phyloP scores from a whole-genome alignment of 2,113 vertebrate genomes.

The Amblyopsis rosae region DNA sequence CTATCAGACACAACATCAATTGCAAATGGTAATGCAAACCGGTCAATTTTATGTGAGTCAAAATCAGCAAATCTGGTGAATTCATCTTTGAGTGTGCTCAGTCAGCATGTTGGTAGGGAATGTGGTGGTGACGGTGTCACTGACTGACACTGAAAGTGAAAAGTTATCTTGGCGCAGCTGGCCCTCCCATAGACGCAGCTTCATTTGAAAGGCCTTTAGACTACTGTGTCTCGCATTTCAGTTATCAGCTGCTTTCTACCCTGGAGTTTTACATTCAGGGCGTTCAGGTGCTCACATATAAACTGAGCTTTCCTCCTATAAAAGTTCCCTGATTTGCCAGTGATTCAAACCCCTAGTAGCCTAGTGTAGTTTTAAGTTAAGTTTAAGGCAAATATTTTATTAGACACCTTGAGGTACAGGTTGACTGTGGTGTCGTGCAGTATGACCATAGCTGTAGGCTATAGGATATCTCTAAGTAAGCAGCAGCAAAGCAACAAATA shows the following conservation, averaged over 20 bases:
- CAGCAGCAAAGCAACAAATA: too few relatives aligned
- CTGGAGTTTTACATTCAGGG: background rate
- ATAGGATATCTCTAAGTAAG: too few relatives aligned
- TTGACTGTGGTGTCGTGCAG: too few relatives aligned
- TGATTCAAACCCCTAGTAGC: too few relatives aligned
- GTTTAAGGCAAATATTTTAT: too few relatives aligned
- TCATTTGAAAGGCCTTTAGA: background rate
- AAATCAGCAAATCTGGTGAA: background rate
- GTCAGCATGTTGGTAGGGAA: background rate
- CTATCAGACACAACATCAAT: background rate
- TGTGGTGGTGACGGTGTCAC: background rate
- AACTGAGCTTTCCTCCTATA: background rate
- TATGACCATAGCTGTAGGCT: too few relatives aligned
- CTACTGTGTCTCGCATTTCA: background rate
- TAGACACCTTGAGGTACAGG: too few relatives aligned
- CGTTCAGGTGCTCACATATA: background rate
- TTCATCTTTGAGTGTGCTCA: background rate
- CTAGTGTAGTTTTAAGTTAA: too few relatives aligned
- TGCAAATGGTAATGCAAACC: slow-evolving; percentile 5
- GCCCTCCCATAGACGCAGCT: background rate
- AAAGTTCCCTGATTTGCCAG: too few relatives aligned
- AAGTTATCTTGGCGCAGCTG: background rate
- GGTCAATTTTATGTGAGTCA: background rate
- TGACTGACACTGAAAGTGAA: background rate
- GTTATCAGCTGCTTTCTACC: background rate